Evolutionary conservation across 2,888 invertebrate species (phyloP).

Genomic region (Oligia strigilis): DNA sequence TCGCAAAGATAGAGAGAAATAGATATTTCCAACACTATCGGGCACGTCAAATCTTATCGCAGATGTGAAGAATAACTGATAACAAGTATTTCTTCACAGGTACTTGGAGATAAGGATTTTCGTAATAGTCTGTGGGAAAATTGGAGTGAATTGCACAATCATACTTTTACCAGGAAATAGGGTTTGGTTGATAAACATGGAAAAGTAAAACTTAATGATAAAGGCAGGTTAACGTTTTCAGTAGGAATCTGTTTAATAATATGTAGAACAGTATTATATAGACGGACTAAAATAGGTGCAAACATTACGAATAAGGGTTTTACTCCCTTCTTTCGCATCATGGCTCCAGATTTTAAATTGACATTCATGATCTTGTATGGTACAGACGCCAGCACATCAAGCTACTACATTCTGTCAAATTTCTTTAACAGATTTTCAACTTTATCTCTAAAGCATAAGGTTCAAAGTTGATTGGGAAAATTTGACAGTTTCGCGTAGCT

Average conservation of each 20-base stretch:
- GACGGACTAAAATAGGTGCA: no score
- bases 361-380: no score
- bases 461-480: no score
- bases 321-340: no score
- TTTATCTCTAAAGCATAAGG: no score
- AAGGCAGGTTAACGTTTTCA: not conserved
- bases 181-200: not conserved
- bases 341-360: no score
- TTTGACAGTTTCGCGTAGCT: no score
- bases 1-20: constrained; percentile 42
- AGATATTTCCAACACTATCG: constrained; percentile 48
- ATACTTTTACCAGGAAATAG: constrained; percentile 12
- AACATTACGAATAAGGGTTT: no score
- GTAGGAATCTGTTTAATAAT: not conserved
- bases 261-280: no score
- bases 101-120: constrained; percentile 56
- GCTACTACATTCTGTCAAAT: no score
- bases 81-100: constrained; percentile 53
- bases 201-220: not conserved
- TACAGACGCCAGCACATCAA: no score
- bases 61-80: constrained; percentile 43
- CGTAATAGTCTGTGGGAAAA: constrained; percentile 57
- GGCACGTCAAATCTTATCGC: constrained; percentile 59
- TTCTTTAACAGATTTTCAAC: no score
- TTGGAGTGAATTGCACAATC: constrained; percentile 35